Conservation (phyloP, 2,797 vertebrate species). For the Hephaestus fuliginosus region DNA sequence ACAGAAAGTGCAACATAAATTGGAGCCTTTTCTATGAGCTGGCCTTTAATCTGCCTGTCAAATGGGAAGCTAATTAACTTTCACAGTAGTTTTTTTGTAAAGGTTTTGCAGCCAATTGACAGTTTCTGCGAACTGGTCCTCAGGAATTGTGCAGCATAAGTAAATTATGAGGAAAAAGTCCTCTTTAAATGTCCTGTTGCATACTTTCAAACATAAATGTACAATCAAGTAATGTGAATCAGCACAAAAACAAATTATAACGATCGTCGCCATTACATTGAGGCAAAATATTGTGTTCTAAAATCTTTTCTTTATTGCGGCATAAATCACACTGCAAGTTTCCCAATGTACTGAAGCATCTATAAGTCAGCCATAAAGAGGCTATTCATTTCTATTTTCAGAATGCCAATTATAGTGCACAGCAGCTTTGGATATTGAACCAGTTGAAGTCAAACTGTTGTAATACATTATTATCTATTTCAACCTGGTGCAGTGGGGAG, state of each 20-base stretch:
- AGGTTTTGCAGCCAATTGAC: slow-evolving; percentile 46
- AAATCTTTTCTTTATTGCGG: slow-evolving; percentile 39
- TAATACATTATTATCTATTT: slow-evolving; percentile 84
- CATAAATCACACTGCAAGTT: slow-evolving; percentile 56
- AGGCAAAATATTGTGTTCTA: slow-evolving; percentile 42
- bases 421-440: slow-evolving; percentile 80
- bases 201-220: slow-evolving; percentile 27
- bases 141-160: slow-evolving; percentile 35
- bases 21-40: slow-evolving; percentile 40
- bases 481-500: slow-evolving; percentile 67
- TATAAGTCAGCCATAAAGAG: slow-evolving; percentile 54
- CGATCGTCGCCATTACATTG: slow-evolving; percentile 17
- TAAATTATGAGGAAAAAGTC: slow-evolving; percentile 39
- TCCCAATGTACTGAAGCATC: slow-evolving; percentile 47
- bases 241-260: slow-evolving; percentile 46
- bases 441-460: slow-evolving; percentile 79
- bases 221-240: slow-evolving; percentile 30
- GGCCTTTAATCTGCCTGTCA: slow-evolving; percentile 57
- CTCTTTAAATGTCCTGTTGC: slow-evolving; percentile 19
- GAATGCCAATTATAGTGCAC: slow-evolving; percentile 77
- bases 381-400: slow-evolving; percentile 78
- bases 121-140: slow-evolving; percentile 33
- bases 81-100: slow-evolving; percentile 54
- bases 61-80: slow-evolving; percentile 75
- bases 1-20: slow-evolving; percentile 61